Conservation (phyloP, 1,140 invertebrate genomes). For the Xylocopa sonorina region DNA sequence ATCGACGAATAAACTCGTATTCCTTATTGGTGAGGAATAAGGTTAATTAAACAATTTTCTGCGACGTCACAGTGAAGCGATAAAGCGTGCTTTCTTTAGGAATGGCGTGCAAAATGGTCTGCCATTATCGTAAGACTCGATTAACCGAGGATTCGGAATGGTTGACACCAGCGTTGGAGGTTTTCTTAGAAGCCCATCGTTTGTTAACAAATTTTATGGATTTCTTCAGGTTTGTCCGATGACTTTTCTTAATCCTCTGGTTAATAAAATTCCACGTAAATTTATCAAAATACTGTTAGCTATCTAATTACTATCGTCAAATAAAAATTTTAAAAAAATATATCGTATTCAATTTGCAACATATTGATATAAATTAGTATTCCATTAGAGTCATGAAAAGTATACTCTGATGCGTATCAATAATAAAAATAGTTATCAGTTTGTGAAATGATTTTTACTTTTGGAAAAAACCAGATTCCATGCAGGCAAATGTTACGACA, state of each 20-base stretch:
- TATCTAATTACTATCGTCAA: too few relatives aligned
- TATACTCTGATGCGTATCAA: too few relatives aligned
- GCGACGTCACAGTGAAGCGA: too few relatives aligned
- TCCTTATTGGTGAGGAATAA: background rate
- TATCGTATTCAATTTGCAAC: too few relatives aligned
- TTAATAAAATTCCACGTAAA: too few relatives aligned
- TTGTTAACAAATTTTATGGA: slow-evolving; percentile 26
- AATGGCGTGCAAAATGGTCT: slow-evolving; percentile 14
- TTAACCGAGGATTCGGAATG: background rate
- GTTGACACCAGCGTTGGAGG: background rate
- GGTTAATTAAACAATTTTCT: background rate
- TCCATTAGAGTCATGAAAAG: too few relatives aligned
- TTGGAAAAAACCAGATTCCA: slow-evolving; percentile 19
- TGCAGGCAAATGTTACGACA: background rate
- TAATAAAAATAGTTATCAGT: background rate
- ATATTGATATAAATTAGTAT: too few relatives aligned
- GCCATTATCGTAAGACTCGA: background rate
- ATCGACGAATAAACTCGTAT: too few relatives aligned
- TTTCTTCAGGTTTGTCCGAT: slow-evolving; percentile 17
- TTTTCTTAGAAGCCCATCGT: slow-evolving; percentile 17
- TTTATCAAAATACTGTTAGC: too few relatives aligned
- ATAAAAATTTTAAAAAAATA: too few relatives aligned
- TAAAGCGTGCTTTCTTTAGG: background rate
- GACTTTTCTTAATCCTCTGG: background rate
- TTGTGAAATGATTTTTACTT: background rate